phyloP scores from a whole-genome alignment of 2,113 vertebrate species.

The Paramormyrops kingsleyae region DNA sequence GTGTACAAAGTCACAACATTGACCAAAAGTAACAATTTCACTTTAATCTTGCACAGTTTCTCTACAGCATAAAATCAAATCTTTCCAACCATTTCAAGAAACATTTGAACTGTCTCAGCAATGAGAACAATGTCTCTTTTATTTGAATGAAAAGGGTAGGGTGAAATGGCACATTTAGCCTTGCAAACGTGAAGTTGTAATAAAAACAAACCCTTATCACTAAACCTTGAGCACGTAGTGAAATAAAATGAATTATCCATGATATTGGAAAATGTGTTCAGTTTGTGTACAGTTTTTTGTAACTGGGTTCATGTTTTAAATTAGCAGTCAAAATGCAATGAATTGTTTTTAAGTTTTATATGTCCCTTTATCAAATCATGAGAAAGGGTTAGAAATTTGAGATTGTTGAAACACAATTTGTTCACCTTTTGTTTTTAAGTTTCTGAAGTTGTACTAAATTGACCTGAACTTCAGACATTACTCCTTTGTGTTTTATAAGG shows the following conservation, averaged over 20 bases:
- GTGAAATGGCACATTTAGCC: background rate
- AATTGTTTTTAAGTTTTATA: slow-evolving; percentile 6
- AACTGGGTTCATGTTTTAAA: slow-evolving; percentile 1
- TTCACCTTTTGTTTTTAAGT: background rate
- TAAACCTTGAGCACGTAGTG: background rate
- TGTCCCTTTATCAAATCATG: background rate
- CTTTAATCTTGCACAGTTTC: background rate
- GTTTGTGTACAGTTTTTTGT: background rate
- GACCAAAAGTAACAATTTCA: background rate
- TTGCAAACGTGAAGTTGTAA: background rate
- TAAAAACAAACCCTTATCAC: background rate
- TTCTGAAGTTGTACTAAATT: background rate
- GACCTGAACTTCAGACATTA: background rate
- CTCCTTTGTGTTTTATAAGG: background rate
- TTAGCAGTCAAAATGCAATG: background rate
- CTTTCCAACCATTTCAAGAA: background rate
- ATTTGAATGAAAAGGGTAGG: background rate
- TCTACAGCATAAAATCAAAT: slow-evolving; percentile 14
- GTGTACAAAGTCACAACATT: background rate
- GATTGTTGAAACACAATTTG: background rate
- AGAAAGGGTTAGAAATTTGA: background rate
- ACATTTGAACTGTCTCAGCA: background rate
- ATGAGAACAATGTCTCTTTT: background rate
- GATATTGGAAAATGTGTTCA: background rate
- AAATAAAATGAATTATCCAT: background rate